These are phyloP conservation scores for Campoplex capitator DNA, from an alignment of 2,888 invertebrate species.

Conservation along the genomic window DNA sequence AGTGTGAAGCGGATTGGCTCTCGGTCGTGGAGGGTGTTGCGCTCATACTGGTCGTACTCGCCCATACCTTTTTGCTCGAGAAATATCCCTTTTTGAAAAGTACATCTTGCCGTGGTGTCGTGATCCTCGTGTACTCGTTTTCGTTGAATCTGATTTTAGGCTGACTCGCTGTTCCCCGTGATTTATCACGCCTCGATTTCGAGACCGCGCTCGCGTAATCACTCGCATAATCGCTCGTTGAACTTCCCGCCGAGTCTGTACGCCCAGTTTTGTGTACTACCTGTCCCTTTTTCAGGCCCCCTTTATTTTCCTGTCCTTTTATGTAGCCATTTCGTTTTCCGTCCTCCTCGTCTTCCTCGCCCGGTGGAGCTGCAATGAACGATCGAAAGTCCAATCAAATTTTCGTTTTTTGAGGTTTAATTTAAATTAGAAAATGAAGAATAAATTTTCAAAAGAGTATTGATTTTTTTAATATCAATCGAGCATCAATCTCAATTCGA, in stretches of 20 bases:
- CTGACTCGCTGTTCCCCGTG: conserved; percentile 80
- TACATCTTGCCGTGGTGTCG: conserved; percentile 89
- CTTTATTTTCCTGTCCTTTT: conserved; percentile 77
- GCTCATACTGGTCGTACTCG: conserved; percentile 81
- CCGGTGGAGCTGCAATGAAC: conserved; percentile 80
- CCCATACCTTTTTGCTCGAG: conserved; percentile 86
- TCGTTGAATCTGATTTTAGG: conserved; percentile 87
- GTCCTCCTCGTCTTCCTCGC: conserved; percentile 83
- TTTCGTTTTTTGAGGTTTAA: background rate
- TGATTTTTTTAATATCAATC: background rate
- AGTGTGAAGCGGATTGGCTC: conserved; percentile 83
- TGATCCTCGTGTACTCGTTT: conserved; percentile 90
- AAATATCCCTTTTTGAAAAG: conserved; percentile 90
- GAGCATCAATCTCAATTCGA: background rate
- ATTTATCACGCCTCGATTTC: conserved; percentile 74
- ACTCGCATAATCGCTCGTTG: conserved; percentile 73
- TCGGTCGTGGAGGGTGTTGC: conserved; percentile 84
- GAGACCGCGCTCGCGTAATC: conserved; percentile 75
- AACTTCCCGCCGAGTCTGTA: conserved; percentile 74
- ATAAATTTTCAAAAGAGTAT: background rate
- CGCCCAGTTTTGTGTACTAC: conserved; percentile 69
- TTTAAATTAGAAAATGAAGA: background rate
- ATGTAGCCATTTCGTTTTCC: conserved; percentile 77
- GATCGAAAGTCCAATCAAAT: background rate
- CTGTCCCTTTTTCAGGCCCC: conserved; percentile 71